Evolutionary conservation across 2,888 invertebrate genomes (phyloP), one percentile per base, ranked within the genome.

Genomic region (Heliothis peltigera): DNA sequence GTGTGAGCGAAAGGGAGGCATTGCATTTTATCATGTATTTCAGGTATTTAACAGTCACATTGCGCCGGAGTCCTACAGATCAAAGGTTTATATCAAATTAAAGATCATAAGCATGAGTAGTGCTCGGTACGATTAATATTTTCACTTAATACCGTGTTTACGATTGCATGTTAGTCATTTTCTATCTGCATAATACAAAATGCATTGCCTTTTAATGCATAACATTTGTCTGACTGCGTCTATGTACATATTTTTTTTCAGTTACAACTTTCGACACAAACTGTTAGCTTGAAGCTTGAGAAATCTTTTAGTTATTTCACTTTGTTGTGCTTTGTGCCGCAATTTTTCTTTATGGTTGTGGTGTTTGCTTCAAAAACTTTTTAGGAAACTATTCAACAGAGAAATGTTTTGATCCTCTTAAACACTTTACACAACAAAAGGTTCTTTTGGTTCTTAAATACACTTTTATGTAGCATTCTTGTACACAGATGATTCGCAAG

Each of bases 21-120:
- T 91, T 92, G 92, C 92, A 93, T 92, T 92, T 87, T 93, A 87
- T 92, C 88, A 88, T 94, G 93, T 93, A 96, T 97, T 97, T 93
- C 96, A 98, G 98, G 98, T 98, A 93, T 98, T 98, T 96, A 98
- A 98, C 97, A 98, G 98, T 96, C 98, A 98, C 96, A 97, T 98
- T 96, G 97, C 97, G 96, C 97, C 97, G 96, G 98, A 98, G 96
- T 97, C 98, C 92, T 98, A 97, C 96, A 97, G 98, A 96, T 97
- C 98, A 95, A 98, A 98, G 97, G 97, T 97, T 97, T 96, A 96
- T 97, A 96, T 96, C 95, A 91, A 92, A 86, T 94, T 92, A 89
- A 93, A 91, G 86, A 89, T 92, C 90, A 91, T 94, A 87, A 91
- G 94, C 94, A 94, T 95, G 93, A 85, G 91, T 93, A 93, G 91